Evolutionary conservation across 2,888 invertebrate species (phyloP), one percentile per base, ranked within the genome.

Genomic region (Diogma glabrata): DNA sequence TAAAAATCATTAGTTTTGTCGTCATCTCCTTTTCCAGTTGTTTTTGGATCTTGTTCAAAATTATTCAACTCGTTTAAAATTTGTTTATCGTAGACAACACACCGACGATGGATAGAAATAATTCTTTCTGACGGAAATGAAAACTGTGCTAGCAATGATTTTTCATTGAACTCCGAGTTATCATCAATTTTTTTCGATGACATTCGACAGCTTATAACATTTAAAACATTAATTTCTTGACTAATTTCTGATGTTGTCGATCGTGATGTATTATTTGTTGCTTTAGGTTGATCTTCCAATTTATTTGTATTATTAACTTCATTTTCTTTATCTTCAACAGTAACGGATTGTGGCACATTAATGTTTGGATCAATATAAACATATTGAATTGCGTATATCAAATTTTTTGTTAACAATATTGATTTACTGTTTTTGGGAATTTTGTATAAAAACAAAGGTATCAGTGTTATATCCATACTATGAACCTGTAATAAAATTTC

Each of bases 371-470:
- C 71, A 28, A 64, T 61, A 60, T 78, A 75, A 45, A 77, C 72
- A 45, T 67, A 64, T 59, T 69, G 68, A 57, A 68, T 65, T 19
- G 78, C 72, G 62, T 81, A 84, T 59, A 85, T 76, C 55, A 86
- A 72, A 60, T 77, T 76, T 61, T 82, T 82, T 23, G 84, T 81
- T 49, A 85, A 72, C 53, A 84, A 66, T 59, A 84, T 70, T 56
- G 76, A 75, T 58, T 74, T 70, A 60, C 78, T 78, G 51, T 76
- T 73, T 33, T 75, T 71, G 38, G 82, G 79, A 58, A 87, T 70
- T 67, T 81, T 82, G 64, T 85, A 82, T 47, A 82, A 74, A 65
- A 78, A 81, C 52, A 83, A 66, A 10, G 84, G 83, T 54, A 78
- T 76, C 52, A 79, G 71, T 59, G 79, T 80, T 47, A 82, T 72